phyloP scores from a whole-genome alignment of 2,797 vertebrate species.

The Sitta carolinensis region DNA sequence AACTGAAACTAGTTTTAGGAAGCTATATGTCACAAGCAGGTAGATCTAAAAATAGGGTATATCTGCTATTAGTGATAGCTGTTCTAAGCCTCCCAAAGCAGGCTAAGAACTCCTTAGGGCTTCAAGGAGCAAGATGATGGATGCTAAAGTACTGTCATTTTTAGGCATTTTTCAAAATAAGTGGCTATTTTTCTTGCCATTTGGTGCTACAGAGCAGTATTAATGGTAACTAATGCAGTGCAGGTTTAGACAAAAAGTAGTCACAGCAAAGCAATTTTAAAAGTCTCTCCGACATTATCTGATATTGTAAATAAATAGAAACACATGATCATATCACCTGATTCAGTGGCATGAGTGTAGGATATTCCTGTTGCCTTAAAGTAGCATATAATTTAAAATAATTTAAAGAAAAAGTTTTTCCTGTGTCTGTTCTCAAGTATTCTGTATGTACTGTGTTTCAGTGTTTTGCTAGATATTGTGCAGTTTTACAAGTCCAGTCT shows the following conservation, averaged over 20 bases:
- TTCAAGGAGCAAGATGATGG: constrained; percentile 50
- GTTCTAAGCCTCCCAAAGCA: not conserved
- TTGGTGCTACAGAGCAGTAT: constrained; percentile 7
- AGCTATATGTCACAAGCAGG: not conserved
- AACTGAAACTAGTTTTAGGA: not conserved
- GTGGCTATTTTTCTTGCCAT: constrained; percentile 46
- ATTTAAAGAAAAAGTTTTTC: not conserved
- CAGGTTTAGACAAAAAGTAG: constrained; percentile 28
- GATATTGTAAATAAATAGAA: constrained; percentile 32
- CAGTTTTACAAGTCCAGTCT: not conserved
- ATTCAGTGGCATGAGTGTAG: not conserved
- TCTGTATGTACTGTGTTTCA: not conserved
- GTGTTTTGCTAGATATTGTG: not conserved
- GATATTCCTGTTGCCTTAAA: not conserved
- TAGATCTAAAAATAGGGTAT: not conserved
- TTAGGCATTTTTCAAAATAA: constrained; percentile 47
- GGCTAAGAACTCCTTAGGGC: not conserved
- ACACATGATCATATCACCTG: not conserved
- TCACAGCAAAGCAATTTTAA: constrained; percentile 14
- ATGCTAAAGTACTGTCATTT: constrained; percentile 52
- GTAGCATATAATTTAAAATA: not conserved
- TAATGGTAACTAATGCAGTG: constrained; percentile 57
- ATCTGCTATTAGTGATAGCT: not conserved
- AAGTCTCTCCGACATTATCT: not conserved
- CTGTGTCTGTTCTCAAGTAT: not conserved